Percentiles rank a stretch among this genome's conserved stretches.
Conservation (phyloP, 2,888 invertebrate species). For the Orthonychiurus folsomi region DNA sequence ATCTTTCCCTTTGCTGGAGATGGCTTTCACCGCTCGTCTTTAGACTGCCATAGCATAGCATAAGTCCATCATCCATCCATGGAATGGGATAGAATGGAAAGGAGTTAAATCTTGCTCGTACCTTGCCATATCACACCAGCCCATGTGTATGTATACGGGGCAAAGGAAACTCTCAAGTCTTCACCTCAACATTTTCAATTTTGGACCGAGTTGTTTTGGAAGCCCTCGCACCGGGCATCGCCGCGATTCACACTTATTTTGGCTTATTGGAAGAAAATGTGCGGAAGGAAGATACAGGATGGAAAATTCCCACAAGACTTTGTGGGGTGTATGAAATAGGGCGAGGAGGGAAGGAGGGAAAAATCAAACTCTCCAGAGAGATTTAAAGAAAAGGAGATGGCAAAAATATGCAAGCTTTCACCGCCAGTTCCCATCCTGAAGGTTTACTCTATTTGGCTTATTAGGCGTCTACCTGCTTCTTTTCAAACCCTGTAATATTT, state of each 20-base stretch:
- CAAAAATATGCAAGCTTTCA: too few species aligned
- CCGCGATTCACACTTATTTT: slow-evolving; percentile 7
- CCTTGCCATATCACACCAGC: too few species aligned
- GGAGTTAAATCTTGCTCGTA: not conserved
- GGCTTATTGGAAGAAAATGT: slow-evolving; percentile 21
- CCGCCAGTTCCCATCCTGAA: too few species aligned
- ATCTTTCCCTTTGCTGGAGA: not conserved
- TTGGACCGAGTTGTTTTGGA: not conserved
- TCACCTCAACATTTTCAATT: slow-evolving; percentile 1
- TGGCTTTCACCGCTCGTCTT: not conserved
- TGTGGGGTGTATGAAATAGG: slow-evolving; percentile 8
- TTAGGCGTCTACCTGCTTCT: too few species aligned
- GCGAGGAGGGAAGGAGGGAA: slow-evolving; percentile 8
- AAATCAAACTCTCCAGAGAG: slow-evolving; percentile 20
- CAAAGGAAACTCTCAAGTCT: too few species aligned
- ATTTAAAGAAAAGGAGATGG: slow-evolving; percentile 11
- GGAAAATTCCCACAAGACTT: slow-evolving; percentile 30
- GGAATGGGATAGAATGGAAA: not conserved
- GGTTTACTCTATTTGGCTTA: not conserved
- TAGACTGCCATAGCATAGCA: not conserved
- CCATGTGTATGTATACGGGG: too few species aligned
- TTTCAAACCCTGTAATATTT: not conserved
- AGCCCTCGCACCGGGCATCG: not conserved
- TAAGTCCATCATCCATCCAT: slow-evolving; percentile 1
- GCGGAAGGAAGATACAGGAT: slow-evolving; percentile 23